Evolutionary conservation across 1,140 invertebrate genomes (phyloP), one percentile per base, ranked within the genome.

Genomic region (Drosophila quadrilineata): DNA sequence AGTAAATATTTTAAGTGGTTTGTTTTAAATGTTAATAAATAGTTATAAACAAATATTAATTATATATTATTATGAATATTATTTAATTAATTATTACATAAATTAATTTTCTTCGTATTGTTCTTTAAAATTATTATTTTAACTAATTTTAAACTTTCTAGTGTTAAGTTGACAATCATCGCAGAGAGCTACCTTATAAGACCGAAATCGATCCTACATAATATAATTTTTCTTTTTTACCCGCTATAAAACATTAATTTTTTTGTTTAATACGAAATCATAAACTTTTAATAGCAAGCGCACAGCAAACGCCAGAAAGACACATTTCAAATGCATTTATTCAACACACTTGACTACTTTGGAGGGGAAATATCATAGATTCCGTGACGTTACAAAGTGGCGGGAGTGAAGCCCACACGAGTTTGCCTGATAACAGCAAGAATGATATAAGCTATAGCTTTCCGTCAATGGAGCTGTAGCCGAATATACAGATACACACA

Each of bases 281-380:
- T 84, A 85, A 84, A 84, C 77, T 84, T 84, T 84, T 84, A 57
- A 66, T 85, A 84, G 57, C 77, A 84, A 84, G 79, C 74, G 79
- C 74, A 10, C 77, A 84, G 77, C 59, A 84, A 84, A 40, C 77
- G 60, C 82, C 74, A 70, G 77, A 84, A 84, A 85, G 76, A 49
- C 59, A 59, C 84, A 84, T 82, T 72, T 46, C 41, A 9, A 64
- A 57, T 84, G 77, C 76, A 80, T 52, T 71, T 64, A 76, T 60
- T 38, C 45, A 75, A 62, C 57, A 53, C 45, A 59, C 35, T 41
- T 77, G 63, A 26, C n/a, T n/a, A n/a, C n/a, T 41, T 60, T 28
- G 49, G 6, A 63, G 29, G 35, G 59, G 28, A 52, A 56, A 72
- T n/a, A n/a, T n/a, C n/a, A n/a, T 72, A 48, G 31, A 12, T 31